These are phyloP conservation scores for Pantherophis guttatus DNA, from an alignment of 2,113 vertebrate species.

Conservation along the genomic window DNA sequence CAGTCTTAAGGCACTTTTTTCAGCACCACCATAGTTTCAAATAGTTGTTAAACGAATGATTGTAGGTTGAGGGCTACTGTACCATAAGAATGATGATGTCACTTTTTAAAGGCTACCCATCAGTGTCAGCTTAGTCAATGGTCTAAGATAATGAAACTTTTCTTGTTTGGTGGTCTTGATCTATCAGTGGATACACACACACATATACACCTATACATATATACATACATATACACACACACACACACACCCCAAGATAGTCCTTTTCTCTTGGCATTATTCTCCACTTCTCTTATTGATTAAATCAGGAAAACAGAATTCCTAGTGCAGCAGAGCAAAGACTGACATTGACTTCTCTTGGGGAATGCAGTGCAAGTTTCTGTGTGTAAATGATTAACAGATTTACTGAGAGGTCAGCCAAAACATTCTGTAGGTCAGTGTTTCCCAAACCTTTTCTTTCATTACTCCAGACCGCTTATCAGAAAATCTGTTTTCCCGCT, in stretches of 20 bases:
- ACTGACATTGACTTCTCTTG: neutral
- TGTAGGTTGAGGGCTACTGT: neutral
- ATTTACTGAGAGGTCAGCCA: neutral
- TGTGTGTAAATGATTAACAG: constrained; percentile 1
- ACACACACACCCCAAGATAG: neutral
- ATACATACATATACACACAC: neutral
- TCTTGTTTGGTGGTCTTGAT: neutral
- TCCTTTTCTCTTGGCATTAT: neutral
- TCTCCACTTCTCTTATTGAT: neutral
- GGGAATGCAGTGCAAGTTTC: constrained; percentile 13
- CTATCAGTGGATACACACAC: neutral
- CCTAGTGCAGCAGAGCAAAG: neutral
- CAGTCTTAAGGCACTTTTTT: neutral
- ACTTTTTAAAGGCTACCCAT: neutral
- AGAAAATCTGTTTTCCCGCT: neutral
- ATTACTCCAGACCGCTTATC: neutral
- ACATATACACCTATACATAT: neutral
- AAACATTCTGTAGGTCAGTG: neutral
- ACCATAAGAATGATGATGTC: neutral
- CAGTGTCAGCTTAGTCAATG: neutral
- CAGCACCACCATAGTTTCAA: neutral
- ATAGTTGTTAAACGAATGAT: neutral
- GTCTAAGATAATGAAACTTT: neutral
- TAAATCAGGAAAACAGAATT: neutral
- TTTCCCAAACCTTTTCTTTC: neutral